phyloP scores from a whole-genome alignment of 2,888 invertebrate species.

The Rhabditoides inermis region DNA sequence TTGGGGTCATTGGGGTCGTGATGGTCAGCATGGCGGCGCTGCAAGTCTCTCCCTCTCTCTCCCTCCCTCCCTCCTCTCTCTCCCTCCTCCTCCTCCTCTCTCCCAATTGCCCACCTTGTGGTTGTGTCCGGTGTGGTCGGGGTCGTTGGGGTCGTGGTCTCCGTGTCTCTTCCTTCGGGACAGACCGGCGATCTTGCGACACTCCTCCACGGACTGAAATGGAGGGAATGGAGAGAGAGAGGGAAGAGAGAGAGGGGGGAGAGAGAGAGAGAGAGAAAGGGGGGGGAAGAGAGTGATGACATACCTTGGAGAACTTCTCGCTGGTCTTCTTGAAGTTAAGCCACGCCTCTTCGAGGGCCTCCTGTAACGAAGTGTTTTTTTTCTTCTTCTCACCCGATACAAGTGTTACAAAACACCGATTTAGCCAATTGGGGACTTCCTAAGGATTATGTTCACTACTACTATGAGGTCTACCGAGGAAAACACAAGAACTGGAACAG shows the following conservation, averaged over 20 bases:
- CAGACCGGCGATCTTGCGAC: conserved; percentile 6
- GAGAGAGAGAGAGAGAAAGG: background rate
- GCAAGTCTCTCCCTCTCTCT: conserved; percentile 9
- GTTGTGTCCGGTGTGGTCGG: too few relatives aligned
- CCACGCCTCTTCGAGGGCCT: too few relatives aligned
- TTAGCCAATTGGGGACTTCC: too few relatives aligned
- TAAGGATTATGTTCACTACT: too few relatives aligned
- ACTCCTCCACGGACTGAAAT: background rate
- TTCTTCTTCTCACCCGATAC: conserved; percentile 10
- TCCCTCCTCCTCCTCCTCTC: background rate
- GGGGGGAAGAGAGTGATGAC: background rate
- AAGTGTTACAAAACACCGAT: conserved; percentile 7
- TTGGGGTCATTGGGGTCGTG: too few relatives aligned
- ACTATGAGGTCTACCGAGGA: too few relatives aligned
- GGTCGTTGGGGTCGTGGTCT: too few relatives aligned
- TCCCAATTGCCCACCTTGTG: background rate
- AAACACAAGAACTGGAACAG: too few relatives aligned
- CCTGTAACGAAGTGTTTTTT: too few relatives aligned
- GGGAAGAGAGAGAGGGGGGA: background rate
- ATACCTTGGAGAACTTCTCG: background rate
- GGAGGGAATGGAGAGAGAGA: background rate
- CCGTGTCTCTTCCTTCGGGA: conserved; percentile 7
- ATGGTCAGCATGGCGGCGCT: too few relatives aligned
- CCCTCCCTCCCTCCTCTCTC: conserved; percentile 2
- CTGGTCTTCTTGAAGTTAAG: too few relatives aligned